These are phyloP conservation scores for Atta texana DNA, from an alignment of 1,140 invertebrate genomes.

Conservation along the genomic window DNA sequence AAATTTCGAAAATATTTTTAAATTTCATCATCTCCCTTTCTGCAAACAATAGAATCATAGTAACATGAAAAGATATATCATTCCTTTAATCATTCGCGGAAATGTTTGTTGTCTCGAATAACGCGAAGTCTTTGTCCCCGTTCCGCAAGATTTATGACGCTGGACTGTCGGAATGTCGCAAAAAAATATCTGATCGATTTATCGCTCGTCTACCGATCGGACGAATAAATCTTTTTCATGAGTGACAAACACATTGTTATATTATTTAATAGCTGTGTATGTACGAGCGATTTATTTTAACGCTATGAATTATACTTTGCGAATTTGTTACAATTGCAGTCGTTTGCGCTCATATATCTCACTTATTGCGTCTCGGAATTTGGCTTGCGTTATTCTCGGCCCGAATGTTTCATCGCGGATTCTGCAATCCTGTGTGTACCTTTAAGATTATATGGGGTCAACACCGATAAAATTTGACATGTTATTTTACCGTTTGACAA, in stretches of 20 bases:
- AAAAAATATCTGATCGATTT: slow-evolving; percentile 23
- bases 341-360: not conserved
- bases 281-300: not conserved
- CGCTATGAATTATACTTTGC: not conserved
- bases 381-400: not conserved
- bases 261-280: not conserved
- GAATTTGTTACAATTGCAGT: slow-evolving; percentile 15
- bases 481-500: not conserved
- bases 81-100: not conserved
- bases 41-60: not conserved
- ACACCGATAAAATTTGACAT: not conserved
- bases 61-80: slow-evolving; percentile 11
- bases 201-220: not conserved
- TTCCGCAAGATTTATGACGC: slow-evolving; percentile 13
- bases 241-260: not conserved
- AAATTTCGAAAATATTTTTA: not conserved
- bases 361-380: slow-evolving; percentile 22
- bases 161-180: not conserved
- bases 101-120: slow-evolving; percentile 1
- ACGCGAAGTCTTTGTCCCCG: slow-evolving; percentile 18
- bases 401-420: not conserved
- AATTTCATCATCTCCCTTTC: not conserved
- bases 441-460: not conserved
- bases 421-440: not conserved
- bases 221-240: slow-evolving; percentile 19